Conservation (phyloP, 2,113 vertebrate genomes). For the Pycnonotus jocosus region DNA sequence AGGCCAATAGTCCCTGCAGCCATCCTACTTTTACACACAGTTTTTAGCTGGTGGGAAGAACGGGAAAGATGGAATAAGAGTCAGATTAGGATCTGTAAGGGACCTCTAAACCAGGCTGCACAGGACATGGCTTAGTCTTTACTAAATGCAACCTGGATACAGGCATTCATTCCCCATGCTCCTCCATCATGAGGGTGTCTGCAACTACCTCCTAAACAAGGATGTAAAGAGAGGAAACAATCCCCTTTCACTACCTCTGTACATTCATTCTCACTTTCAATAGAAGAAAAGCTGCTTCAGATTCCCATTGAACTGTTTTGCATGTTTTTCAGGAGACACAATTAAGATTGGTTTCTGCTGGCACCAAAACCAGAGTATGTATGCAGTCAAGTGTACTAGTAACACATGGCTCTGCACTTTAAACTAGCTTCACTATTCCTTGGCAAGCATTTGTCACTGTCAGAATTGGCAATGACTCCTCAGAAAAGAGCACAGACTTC, state of each 20-base stretch:
- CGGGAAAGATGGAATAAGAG: not conserved
- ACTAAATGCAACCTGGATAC: not conserved
- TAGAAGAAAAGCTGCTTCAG: constrained; percentile 43
- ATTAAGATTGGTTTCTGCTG: constrained; percentile 37
- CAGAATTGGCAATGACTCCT: constrained; percentile 40
- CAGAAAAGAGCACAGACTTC: constrained; percentile 14
- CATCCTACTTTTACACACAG: not conserved
- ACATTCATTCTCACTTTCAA: constrained; percentile 11
- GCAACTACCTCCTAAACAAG: not conserved
- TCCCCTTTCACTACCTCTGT: not conserved
- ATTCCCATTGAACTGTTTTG: constrained; percentile 1
- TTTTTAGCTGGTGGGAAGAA: not conserved
- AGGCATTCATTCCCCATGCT: not conserved
- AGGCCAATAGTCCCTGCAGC: not conserved
- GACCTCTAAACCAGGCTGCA: not conserved
- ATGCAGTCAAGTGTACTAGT: constrained; percentile 26
- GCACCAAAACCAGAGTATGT: not conserved
- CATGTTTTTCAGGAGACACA: constrained; percentile 41
- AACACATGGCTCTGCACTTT: constrained; percentile 48
- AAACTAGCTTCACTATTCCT: constrained; percentile 47
- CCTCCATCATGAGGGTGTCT: not conserved
- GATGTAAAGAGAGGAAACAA: not conserved
- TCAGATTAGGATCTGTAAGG: not conserved
- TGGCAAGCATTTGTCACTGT: constrained; percentile 44
- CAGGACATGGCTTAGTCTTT: not conserved